These are phyloP conservation scores for Idris sp. DNA, from an alignment of 1,140 invertebrate genomes.

Conservation along the genomic window DNA sequence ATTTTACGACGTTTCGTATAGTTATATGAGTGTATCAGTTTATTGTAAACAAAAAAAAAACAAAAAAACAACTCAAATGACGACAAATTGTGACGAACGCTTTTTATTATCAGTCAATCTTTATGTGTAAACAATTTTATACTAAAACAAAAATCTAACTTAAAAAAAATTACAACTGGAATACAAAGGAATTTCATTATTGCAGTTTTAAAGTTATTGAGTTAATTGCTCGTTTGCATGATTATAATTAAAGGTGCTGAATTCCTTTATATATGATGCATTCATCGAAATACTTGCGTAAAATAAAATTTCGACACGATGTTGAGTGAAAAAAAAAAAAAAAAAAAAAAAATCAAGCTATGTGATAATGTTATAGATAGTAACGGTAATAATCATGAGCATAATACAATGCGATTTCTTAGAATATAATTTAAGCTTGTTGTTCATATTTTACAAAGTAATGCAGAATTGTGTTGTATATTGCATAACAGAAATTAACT, in stretches of 20 bases:
- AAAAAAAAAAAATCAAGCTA: too few species aligned
- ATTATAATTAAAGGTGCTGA: too few species aligned
- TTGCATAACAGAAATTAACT: conserved; percentile 30
- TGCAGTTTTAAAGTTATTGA: too few species aligned
- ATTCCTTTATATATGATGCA: too few species aligned
- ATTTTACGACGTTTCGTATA: conserved; percentile 14
- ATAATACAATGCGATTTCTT: conserved; percentile 27
- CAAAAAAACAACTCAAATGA: neutral
- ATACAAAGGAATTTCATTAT: too few species aligned
- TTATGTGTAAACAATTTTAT: neutral
- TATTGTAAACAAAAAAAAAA: neutral
- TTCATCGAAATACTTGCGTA: too few species aligned
- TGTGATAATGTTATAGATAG: conserved; percentile 26
- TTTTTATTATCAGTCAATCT: neutral
- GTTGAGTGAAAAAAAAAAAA: conserved; percentile 15
- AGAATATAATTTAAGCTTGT: conserved; percentile 23
- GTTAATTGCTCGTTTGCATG: too few species aligned
- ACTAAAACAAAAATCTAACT: too few species aligned
- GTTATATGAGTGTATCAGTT: conserved; percentile 27
- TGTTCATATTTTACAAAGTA: conserved; percentile 30
- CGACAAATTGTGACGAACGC: conserved; percentile 11
- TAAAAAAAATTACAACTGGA: too few species aligned
- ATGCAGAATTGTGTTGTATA: conserved; percentile 8
- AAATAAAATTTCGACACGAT: conserved; percentile 30
- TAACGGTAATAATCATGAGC: conserved; percentile 36